Conservation (phyloP, 92 coral and sea anemone species). For the Porites rus region DNA sequence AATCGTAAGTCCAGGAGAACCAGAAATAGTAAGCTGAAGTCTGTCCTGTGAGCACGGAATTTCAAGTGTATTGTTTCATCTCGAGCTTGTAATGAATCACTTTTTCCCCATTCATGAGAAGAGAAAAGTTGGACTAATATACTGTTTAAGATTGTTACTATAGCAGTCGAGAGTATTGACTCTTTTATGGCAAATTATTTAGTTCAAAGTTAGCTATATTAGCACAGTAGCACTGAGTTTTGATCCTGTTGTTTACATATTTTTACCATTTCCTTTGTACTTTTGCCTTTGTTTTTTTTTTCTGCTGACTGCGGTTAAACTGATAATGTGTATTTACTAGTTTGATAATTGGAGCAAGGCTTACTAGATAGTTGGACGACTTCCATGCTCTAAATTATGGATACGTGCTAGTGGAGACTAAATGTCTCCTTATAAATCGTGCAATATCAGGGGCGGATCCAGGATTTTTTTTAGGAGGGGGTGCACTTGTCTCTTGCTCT, state of each 20-base stretch:
- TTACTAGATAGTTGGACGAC: no score
- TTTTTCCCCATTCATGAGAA: not conserved
- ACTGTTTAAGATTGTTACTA: constrained; percentile 3
- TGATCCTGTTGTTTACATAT: no score
- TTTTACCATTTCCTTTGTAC: no score
- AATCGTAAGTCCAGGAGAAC: not conserved
- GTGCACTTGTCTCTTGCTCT: no score
- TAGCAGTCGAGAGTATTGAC: constrained; percentile 16
- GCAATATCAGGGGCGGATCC: no score
- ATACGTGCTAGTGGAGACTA: not conserved
- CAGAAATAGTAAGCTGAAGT: not conserved
- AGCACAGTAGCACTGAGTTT: not conserved
- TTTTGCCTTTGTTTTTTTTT: no score
- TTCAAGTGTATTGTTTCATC: not conserved
- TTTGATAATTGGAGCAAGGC: no score
- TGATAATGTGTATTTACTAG: no score
- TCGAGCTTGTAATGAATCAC: not conserved
- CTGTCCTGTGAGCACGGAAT: not conserved
- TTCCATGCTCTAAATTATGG: no score
- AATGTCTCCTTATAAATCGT: not conserved
- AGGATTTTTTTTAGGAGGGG: no score
- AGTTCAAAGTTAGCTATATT: not conserved
- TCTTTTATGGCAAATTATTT: not conserved
- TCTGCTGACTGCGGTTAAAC: no score
- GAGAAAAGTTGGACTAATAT: not conserved